Percentiles rank a stretch among this genome's conserved stretches.
Evolutionary conservation across 2,113 vertebrate genomes (phyloP).

Genomic region (Mormoops blainvillei): DNA sequence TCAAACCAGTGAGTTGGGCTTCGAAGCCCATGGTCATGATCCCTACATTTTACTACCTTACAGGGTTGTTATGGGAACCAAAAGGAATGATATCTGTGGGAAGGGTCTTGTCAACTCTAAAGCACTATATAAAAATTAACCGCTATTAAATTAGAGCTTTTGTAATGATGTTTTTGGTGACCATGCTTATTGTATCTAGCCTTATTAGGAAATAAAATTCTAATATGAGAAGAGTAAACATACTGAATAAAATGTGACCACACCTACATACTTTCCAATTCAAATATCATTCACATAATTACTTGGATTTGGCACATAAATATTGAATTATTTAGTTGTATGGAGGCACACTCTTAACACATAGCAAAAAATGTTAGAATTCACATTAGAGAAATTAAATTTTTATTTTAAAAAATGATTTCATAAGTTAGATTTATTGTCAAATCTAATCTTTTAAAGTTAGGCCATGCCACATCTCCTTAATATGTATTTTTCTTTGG

Average conservation of each 20-base stretch:
- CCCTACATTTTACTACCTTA: background rate
- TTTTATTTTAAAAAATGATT: background rate
- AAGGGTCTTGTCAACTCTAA: background rate
- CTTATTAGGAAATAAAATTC: background rate
- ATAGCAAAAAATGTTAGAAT: background rate
- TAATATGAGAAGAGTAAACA: background rate
- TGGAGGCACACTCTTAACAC: background rate
- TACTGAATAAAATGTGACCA: background rate
- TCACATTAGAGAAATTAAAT: background rate
- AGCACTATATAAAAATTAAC: background rate
- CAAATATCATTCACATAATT: background rate
- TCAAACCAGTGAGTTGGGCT: background rate
- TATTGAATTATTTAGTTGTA: background rate
- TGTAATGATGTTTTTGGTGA: background rate
- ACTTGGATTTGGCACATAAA: background rate
- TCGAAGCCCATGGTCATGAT: background rate
- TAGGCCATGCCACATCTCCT: background rate
- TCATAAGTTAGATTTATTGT: background rate
- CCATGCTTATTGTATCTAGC: background rate
- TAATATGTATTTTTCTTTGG: background rate
- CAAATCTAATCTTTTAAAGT: background rate
- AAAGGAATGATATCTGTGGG: background rate
- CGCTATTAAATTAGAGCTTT: background rate
- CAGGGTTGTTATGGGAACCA: background rate
- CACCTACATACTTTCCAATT: background rate